A percentile compares a stretch with the other conserved stretches of the same genome.
phyloP scores from a whole-genome alignment of 2,888 invertebrate species.

The Ophioninae sp. region DNA sequence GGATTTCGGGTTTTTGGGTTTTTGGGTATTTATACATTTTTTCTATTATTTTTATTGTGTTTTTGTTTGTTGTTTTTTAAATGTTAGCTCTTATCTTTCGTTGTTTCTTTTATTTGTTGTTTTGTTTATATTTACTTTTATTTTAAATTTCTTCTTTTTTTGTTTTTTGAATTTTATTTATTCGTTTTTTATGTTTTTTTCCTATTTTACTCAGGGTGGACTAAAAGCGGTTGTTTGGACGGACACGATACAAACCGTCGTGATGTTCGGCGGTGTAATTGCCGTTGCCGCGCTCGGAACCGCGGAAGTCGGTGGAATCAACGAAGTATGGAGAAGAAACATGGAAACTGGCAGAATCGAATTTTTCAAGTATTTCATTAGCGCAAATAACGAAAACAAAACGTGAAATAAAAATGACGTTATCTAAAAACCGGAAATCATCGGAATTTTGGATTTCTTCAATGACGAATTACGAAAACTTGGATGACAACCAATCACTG shows the following conservation, averaged over 20 bases:
- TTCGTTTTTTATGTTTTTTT: conserved; percentile 66
- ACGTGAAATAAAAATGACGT: background rate
- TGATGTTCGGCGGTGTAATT: conserved; percentile 88
- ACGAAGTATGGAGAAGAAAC: conserved; percentile 85
- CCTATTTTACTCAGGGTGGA: conserved; percentile 84
- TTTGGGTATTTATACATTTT: too few relatives aligned
- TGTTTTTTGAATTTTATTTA: too few relatives aligned
- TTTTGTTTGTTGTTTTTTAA: too few relatives aligned
- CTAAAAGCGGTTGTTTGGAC: conserved; percentile 92
- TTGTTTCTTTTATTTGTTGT: too few relatives aligned
- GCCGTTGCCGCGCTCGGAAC: conserved; percentile 87
- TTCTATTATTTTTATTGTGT: background rate
- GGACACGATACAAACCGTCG: conserved; percentile 88
- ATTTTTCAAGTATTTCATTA: conserved; percentile 86
- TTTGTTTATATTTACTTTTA: too few relatives aligned
- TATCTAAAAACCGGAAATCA: background rate
- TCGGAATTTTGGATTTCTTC: background rate
- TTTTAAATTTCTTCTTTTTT: too few relatives aligned
- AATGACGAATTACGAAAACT: background rate
- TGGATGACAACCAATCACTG: background rate
- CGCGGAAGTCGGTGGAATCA: conserved; percentile 85
- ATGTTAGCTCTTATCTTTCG: too few relatives aligned
- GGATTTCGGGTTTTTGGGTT: too few relatives aligned
- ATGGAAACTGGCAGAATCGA: conserved; percentile 85
- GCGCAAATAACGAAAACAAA: background rate